Evolutionary conservation across 1,140 invertebrate species (phyloP), one percentile per base, ranked within the genome.

Genomic region (Asobara japonica): DNA sequence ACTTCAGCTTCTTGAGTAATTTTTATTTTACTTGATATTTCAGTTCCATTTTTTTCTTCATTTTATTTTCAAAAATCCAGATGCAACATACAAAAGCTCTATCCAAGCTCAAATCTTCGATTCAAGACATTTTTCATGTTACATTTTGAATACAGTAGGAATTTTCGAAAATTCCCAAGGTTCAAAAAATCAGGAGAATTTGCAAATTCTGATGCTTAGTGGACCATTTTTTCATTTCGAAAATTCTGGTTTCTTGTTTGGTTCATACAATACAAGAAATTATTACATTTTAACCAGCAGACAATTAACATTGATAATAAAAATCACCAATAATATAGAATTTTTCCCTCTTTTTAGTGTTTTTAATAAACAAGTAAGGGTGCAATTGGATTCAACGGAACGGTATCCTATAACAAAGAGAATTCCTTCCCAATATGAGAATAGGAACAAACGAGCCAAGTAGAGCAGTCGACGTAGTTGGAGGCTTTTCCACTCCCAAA

Each of bases 351-450:
- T n/a, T n/a, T 11, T n/a, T 8, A 1, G n/a, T 38, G 8, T n/a
- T n/a, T n/a, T n/a, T n/a, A n/a, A n/a, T n/a, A 29, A n/a, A 33
- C n/a, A 36, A 65, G 65, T 71, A 65, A 71, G 27, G 22, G 16
- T 65, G 41, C 13, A 31, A 62, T 65, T 13, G 29, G 16, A 65
- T 29, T 10, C 38, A 20, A 27, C 31, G 18, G 56, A n/a, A 68
- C 22, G 33, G 20, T 69, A 13, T 72, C n/a, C 20, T 65, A 29
- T 69, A 41, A 74, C 60, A 66, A 69, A 74, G 48, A 74, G 27
- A 25, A 65, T 27, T 45, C 16, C 25, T 74, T 74, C 67, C 72
- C 72, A 74, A 74, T 62, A 31, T 74, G 27, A 41, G 36, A 71
- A 20, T 41, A 16, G 41, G 27, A 18, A 69, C 27, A 29, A 74